Base-by-base conservation (phyloP, 2,888 invertebrate genomes). In the Eudemis profundana region DNA sequence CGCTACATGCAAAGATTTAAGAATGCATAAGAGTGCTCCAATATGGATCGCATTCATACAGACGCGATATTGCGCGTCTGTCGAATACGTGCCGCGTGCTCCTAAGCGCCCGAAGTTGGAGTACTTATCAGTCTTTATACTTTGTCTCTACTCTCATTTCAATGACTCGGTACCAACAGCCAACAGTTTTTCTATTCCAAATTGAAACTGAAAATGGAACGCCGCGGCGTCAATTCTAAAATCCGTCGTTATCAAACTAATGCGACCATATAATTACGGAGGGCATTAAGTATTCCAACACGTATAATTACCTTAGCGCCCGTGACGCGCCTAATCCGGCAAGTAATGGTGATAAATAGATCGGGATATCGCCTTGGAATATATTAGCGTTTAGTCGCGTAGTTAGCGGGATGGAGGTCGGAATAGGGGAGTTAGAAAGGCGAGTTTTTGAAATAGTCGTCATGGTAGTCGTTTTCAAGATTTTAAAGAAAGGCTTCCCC, bases 341-440 rank as follows among this genome's bases (percentile, higher is more conserved):
- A 73, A 78, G 82, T 89, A 89, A 90, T 88, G 84, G 84, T 87
- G 89, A 90, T 89, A 89, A 89, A 88, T 89, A 89, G 86, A 87
- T 85, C 81, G 75, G 68, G 69, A 78, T 86, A 86, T 82, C 77
- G 76, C 76, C 74, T 79, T 76, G 72, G 82, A 83, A 85, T 87
- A 83, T 81, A 85, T 85, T 83, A 83, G 73, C 73, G 75, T 74
- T 76, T 61, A 54, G 49, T 64, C 54, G 42, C 29, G n/a, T 56
- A 56, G 54, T 56, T 56, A 56, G 54, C 42, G 38, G 27, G 54
- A 40, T 42, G 49, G 33, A 19, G 42, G 36, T 53, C 38, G 29
- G 56, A 33, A 23, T 36, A 29, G 54, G 54, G 54, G 27, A 17
- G 27, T 17, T n/a, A n/a, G 10, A 21, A 21, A 8, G 42, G 33